Base-by-base conservation (phyloP, 2,113 vertebrate species). In the Scalopus aquaticus region DNA sequence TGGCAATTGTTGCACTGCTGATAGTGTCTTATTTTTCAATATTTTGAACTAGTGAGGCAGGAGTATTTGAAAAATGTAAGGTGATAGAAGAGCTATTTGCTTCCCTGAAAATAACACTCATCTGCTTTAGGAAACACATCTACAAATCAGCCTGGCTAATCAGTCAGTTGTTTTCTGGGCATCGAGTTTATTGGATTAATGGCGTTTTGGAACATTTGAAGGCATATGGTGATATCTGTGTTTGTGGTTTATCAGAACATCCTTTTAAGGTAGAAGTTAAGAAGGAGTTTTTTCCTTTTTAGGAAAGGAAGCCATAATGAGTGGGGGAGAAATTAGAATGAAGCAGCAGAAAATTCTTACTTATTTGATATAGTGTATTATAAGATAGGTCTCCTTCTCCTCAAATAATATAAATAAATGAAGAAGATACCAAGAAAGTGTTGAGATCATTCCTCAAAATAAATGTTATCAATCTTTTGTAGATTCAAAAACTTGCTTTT, bases 71-170 rank as follows among this genome's bases (percentile, higher is more conserved):
- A 97, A 96, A 95, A 95, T 79, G 73, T 93, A 96, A 94, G 69
- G 60, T 95, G 91, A 88, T 93, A 94, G 67, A 92, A 96, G 95
- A 97, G 86, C 69, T 32, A 76, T 96, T 98, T 95, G n/a, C 54
- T 95, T 95, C 51, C 64, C 87, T 84, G 91, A 96, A 96, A 98
- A 89, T 79, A 95, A 92, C n/a, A 94, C 5, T 97, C 37, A 58
- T 93, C 80, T 97, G 91, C 70, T 51, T 90, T 95, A 72, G 76
- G 78, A 95, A 97, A 95, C 67, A 60, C 12, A n/a, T n/a, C 26
- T 80, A 73, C 58, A 96, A 95, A 96, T 96, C 80, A 96, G 64
- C 16, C 74, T 67, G 22, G 19, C 60, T 97, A 87, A 96, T 95
- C 81, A 86, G 16, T 62, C 82, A 19, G 3, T 90, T 82, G 74